Base-by-base conservation (phyloP, 2,888 invertebrate species). In the Cylindroiulus punctatus region DNA sequence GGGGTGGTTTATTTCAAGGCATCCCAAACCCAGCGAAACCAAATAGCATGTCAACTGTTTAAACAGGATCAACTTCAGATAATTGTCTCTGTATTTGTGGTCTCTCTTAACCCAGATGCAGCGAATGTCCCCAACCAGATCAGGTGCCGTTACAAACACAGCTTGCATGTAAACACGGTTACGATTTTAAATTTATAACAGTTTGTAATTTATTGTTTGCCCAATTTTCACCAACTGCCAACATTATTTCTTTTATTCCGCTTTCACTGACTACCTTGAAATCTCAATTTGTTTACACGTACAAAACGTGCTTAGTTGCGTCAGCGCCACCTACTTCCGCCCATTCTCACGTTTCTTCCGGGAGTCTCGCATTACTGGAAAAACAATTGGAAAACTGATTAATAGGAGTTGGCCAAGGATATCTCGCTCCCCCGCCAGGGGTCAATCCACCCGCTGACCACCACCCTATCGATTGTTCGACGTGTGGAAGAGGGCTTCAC, bases 301-400 rank as follows among this genome's bases (percentile, higher is more conserved):
- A 10, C 12, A 10, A 8, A 26, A 26, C 8, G 65, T 65, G 22
- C 65, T 26, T 65, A n/a, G 14, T 22, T 26, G 65, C 65, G 4
- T 65, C 65, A 65, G 65, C 65, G 65, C 65, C 65, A 65, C 65
- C 65, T 65, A 26, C 65, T 65, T 65, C 65, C 65, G 65, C 22
- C 22, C 0, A 19, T 65, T 65, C 65, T 65, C 65, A 26, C 26
- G 65, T 65, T 65, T 26, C 26, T 65, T 65, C 65, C 65, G 65
- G 65, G 26, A 65, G 26, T 22, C 26, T 65, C 65, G 22, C 65
- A 12, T 65, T 65, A 65, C 65, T 22, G 22, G 65, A 65, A 65
- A 26, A 65, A 65, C 65, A 65, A 65, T 65, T 65, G 65, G 26
- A 26, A 65, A 65, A 12, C 10, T 5, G n/a, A n/a, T n/a, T n/a